These are phyloP conservation scores for Sclerodermus sp. DNA, from an alignment of 2,888 invertebrate genomes.

Conservation along the genomic window DNA sequence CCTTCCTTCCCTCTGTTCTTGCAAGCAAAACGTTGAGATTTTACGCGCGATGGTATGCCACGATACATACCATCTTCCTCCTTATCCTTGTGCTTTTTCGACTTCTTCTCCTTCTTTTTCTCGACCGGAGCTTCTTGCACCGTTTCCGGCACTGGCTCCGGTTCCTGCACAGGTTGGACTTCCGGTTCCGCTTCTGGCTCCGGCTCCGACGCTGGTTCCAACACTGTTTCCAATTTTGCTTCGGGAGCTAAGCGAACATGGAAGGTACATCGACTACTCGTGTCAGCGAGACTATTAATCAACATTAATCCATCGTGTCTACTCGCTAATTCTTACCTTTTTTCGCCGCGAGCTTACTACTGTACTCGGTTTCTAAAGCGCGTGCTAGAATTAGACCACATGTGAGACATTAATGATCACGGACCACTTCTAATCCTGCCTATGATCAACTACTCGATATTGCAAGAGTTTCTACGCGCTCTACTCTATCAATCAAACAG, in stretches of 20 bases:
- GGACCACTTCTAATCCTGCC: too few relatives aligned
- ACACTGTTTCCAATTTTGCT: slow-evolving; percentile 15
- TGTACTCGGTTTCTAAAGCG: slow-evolving; percentile 38
- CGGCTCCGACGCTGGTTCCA: slow-evolving; percentile 14
- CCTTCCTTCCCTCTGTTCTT: too few relatives aligned
- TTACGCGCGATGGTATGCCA: too few relatives aligned
- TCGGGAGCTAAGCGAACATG: slow-evolving; percentile 1
- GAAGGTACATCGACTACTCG: not conserved
- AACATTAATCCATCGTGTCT: too few relatives aligned
- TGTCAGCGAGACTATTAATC: too few relatives aligned
- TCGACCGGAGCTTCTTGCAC: slow-evolving; percentile 29
- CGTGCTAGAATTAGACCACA: slow-evolving; percentile 43
- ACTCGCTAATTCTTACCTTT: slow-evolving; percentile 27
- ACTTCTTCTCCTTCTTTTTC: slow-evolving; percentile 30
- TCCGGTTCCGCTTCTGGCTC: slow-evolving; percentile 13
- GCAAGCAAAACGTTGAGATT: too few relatives aligned
- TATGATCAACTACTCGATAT: too few relatives aligned
- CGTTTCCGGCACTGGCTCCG: slow-evolving; percentile 22
- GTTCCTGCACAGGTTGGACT: slow-evolving; percentile 15
- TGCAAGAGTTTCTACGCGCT: too few relatives aligned
- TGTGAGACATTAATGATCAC: too few relatives aligned
- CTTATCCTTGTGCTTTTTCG: slow-evolving; percentile 24
- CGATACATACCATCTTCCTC: slow-evolving; percentile 30
- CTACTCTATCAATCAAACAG: too few relatives aligned
- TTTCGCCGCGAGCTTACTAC: slow-evolving; percentile 11